Base-by-base conservation (phyloP, 2,888 invertebrate species). In the Eugnorisma glareosa region DNA sequence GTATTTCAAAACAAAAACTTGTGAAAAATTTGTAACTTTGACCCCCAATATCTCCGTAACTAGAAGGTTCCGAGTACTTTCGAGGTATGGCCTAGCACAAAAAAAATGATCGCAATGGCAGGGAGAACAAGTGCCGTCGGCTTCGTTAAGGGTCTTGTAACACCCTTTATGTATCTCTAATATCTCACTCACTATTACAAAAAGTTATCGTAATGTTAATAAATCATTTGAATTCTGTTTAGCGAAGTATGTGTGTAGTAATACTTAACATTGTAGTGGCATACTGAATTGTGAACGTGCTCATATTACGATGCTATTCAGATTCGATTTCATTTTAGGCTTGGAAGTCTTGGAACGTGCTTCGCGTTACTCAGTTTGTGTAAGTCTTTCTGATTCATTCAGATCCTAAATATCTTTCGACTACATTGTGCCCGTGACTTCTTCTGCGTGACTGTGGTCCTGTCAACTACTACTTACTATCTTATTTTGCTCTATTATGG, bases 311-410 rank as follows among this genome's bases (percentile, higher is more conserved):
- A 83, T 70, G 51, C 57, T 11, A 37, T 69, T 63, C 83, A 78
- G 79, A 69, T 81, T 81, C 81, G 59, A 67, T 81, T 79, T 79
- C 66, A 67, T 75, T 81, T 67, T 43, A 57, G 24, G 24, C 35
- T 75, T 37, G 48, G 35, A 81, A 57, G 24, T 18, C 35, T 75
- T 37, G 48, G 35, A 81, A 81, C 24, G 43, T 54, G 61, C 21
- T 43, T 28, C 13, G 13, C 13, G 40, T 81, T 67, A 31, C n/a
- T 6, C 0, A 35, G 0, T 59, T 24, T 31, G 11, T 28, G 11
- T 7, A 13, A 37, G 4, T 3, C 28, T 48, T 31, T 28, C 43
- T 63, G 31, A 54, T 64, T 63, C 6, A 51, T 71, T 67, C 1
- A 37, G 10, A 10, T 10, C 18, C 11, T 54, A 37, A 35, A 45